A percentile compares a stretch with the other conserved stretches of the same genome.
These are phyloP conservation scores for Lithophane semibrunnea DNA, from an alignment of 2,888 invertebrate species.

Conservation along the genomic window DNA sequence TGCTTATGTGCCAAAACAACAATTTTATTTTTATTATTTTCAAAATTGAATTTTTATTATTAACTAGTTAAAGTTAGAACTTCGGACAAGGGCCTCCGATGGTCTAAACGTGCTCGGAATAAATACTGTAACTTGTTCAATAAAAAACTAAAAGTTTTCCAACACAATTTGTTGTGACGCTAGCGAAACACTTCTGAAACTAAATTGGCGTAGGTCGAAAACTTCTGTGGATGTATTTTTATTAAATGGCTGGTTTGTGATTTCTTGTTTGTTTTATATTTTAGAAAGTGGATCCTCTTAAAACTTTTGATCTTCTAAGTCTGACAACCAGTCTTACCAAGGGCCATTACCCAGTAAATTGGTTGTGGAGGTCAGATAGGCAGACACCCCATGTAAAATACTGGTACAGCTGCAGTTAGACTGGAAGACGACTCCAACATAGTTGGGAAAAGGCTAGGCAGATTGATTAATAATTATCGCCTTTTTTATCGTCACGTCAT, in stretches of 20 bases:
- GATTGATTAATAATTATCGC: no score
- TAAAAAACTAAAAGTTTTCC: slow-evolving; percentile 62
- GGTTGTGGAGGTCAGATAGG: no score
- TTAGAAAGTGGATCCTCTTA: no score
- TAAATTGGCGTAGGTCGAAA: slow-evolving; percentile 41
- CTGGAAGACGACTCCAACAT: no score
- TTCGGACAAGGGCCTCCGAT: slow-evolving; percentile 43
- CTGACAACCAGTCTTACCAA: no score
- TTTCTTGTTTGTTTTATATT: neutral
- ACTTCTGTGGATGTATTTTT: slow-evolving; percentile 20
- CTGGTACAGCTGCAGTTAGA: no score
- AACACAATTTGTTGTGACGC: slow-evolving; percentile 57
- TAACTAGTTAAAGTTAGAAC: slow-evolving; percentile 26
- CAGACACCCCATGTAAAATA: no score
- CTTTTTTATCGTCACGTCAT: no score
- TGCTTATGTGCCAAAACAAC: slow-evolving; percentile 12
- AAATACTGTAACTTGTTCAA: slow-evolving; percentile 59
- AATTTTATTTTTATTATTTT: slow-evolving; percentile 47
- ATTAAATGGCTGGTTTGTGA: neutral
- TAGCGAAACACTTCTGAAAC: slow-evolving; percentile 12
- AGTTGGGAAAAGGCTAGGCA: no score
- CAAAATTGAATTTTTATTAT: slow-evolving; percentile 55
- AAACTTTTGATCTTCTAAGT: no score
- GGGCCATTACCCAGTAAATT: no score
- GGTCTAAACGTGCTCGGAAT: slow-evolving; percentile 57